Base-by-base conservation (phyloP, 1,140 invertebrate genomes). In the Drosophila gunungcola region DNA sequence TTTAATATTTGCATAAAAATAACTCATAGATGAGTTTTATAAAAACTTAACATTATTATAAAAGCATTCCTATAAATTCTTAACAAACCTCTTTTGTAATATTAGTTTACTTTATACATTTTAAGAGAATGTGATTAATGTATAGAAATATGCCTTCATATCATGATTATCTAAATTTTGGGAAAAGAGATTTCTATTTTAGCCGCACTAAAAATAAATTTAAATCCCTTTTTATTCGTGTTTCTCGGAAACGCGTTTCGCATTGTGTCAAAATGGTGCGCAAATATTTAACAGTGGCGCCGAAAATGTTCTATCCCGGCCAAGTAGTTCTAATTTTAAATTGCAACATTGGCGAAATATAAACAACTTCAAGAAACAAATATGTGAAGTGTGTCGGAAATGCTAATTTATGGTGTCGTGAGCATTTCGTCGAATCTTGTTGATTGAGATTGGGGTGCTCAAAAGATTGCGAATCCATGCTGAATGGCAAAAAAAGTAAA, bases 241-340 rank as follows among this genome's bases (percentile, higher is more conserved):
- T 0, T 65, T 69, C 67, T 43, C 11, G 43, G 43, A 70, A 69
- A 21, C 48, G 69, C 48, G 42, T 46, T 77, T 57, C 36, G 36
- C 43, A 58, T 73, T 62, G 64, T 78, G 68, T 73, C 73, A 68
- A 82, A 82, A 78, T 39, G 68, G 49, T 78, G 58, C 16, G 62
- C 73, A 82, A 82, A 82, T 81, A 78, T 81, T 81, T 77, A 67
- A 36, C 60, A 57, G 62, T 65, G 72, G 78, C 70, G 77, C 77
- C 63, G 48, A 75, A 75, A 80, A 36, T 58, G 34, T 70, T 32
- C 12, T 13, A 58, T 53, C 25, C 45, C 29, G 13, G 27, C 45
- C 65, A 49, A 60, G 49, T 45, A 53, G 65, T 76, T 80, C 78
- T 80, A 80, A 80, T 80, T 80, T 65, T 64, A 80, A 81, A 76